A percentile compares a stretch with the other conserved stretches of the same genome.
Evolutionary conservation across 2,888 invertebrate species (phyloP).

Genomic region (Drosophila meridiana): DNA sequence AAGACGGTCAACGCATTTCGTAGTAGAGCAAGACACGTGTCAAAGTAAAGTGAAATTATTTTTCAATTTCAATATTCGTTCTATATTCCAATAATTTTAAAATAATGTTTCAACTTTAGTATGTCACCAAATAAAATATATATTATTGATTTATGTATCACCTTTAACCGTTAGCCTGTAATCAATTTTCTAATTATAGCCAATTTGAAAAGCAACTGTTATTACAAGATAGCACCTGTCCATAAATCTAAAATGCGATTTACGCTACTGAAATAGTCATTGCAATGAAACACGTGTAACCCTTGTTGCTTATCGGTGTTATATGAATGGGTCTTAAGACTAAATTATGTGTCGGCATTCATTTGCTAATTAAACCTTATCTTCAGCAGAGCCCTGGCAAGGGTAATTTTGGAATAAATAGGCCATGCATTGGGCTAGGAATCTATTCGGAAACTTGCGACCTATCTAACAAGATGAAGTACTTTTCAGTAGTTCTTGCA

Average conservation of each 20-base stretch:
- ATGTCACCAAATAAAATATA: too few relatives aligned
- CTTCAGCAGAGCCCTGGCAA: background rate
- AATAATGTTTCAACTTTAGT: too few relatives aligned
- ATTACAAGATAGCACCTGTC: background rate
- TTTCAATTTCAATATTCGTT: background rate
- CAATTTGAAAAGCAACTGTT: background rate
- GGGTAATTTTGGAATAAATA: slow-evolving; percentile 60
- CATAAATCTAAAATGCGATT: background rate
- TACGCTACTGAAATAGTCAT: background rate
- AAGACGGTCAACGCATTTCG: background rate
- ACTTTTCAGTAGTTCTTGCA: slow-evolving; percentile 29
- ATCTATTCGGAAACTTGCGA: slow-evolving; percentile 54
- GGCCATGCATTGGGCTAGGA: slow-evolving; percentile 29
- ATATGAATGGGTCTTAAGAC: background rate
- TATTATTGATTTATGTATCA: too few relatives aligned
- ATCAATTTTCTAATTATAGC: background rate
- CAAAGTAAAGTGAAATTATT: background rate
- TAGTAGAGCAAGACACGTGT: background rate
- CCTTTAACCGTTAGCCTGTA: background rate
- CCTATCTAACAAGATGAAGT: slow-evolving; percentile 54
- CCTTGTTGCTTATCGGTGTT: background rate
- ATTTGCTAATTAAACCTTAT: background rate
- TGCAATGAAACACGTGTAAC: background rate
- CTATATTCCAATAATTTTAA: background rate
- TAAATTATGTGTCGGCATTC: background rate